Conservation (phyloP, 92 coral and sea anemone genomes). For the Parazoanthus swiftii region DNA sequence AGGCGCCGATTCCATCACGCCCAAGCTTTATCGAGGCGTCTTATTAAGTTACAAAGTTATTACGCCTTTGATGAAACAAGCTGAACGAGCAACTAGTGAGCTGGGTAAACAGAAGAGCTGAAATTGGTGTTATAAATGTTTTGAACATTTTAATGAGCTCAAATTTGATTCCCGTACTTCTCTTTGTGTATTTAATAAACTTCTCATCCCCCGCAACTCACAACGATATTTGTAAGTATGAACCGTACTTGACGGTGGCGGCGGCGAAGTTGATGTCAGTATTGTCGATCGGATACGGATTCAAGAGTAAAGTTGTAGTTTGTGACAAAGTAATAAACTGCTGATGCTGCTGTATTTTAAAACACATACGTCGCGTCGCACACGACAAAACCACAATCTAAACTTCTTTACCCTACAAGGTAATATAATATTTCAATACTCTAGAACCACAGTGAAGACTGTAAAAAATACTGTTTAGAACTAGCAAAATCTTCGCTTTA, state of each 20-base stretch:
- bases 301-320: too few species aligned
- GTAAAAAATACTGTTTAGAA: too few species aligned
- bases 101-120: too few species aligned
- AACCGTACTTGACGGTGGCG: neutral
- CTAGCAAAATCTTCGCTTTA: neutral
- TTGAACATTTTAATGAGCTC: neutral
- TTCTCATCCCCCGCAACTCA: neutral
- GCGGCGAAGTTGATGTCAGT: neutral
- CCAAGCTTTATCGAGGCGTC: too few species aligned
- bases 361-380: neutral
- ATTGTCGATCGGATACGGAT: neutral
- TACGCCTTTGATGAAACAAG: too few species aligned
- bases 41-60: too few species aligned
- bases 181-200: too few species aligned
- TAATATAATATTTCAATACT: too few species aligned
- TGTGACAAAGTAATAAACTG: neutral
- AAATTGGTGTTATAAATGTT: neutral
- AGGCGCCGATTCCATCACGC: too few species aligned
- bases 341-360: neutral
- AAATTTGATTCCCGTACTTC: too few species aligned
- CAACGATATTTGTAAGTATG: neutral
- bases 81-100: too few species aligned
- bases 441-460: too few species aligned
- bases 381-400: neutral
- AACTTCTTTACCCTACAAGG: neutral